Base-by-base conservation (phyloP, 2,797 vertebrate species). In the Anolis apletophallus region DNA sequence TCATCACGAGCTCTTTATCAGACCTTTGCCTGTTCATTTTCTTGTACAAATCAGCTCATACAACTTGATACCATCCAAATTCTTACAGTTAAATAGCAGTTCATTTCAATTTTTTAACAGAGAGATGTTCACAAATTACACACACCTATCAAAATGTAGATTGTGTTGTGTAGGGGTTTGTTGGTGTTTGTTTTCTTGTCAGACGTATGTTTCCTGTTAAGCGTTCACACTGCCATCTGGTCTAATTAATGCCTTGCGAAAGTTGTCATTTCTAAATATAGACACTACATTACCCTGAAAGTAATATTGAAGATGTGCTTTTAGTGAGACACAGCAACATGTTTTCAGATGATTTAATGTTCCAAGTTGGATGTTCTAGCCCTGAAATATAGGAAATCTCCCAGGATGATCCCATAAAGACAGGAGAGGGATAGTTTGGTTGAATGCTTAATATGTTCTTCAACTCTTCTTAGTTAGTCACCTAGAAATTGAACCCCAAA, bases 191-290 rank as follows among this genome's bases (percentile, higher is more conserved):
- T 84, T 80, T 91, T 93, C 79, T 67, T 74, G 89, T 59, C 0
- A 80, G 84, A 86, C 16, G 87, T 81, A 77, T 81, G 75, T 81
- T 90, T 57, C 87, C 88, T 92, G 8, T 82, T 87, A 91, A 88
- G 61, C 64, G 83, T 69, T 69, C 84, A 55, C 17, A 50, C 50
- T 57, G 85, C 87, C 91, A 90, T 90, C 91, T 95, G 91, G 54
- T 84, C 84, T 91, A 93, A 94, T 90, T 90, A 93, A 91, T 84
- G 85, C 84, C 74, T 90, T 93, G 77, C 88, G 89, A 92, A 91
- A 89, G 61, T 83, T 89, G 29, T 84, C 69, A 88, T 81, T 83
- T 84, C 34, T 61, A 34, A 86, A 78, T 87, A 80, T 71, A 52
- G 85, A 78, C 87, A 74, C 36, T 61, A 78, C 87, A 74, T 32